Evolutionary conservation across 1,140 invertebrate species (phyloP).

Genomic region (Phortica variegata): DNA sequence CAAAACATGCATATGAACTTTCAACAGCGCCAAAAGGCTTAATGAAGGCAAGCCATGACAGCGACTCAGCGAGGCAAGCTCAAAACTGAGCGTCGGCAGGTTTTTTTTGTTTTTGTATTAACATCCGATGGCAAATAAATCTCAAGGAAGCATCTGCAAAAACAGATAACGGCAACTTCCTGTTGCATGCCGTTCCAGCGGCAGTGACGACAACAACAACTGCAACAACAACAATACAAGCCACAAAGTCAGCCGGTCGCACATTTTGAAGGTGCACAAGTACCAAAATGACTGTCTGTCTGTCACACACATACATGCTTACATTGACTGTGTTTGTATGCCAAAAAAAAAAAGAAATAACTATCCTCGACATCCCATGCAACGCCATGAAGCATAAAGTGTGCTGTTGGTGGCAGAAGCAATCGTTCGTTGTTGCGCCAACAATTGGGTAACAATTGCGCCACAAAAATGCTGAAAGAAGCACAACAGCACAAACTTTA

Average conservation of each 20-base stretch:
- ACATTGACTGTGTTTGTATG: constrained; percentile 38
- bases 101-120: background rate
- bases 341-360: constrained; percentile 27
- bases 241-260: constrained; percentile 43
- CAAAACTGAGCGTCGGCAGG: constrained; percentile 5
- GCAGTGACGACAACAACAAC: background rate
- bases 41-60: background rate
- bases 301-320: background rate
- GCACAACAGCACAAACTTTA: background rate
- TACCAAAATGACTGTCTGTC: constrained; percentile 32
- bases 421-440: constrained; percentile 3
- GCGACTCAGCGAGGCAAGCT: background rate
- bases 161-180: background rate
- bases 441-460: constrained; percentile 13
- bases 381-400: background rate
- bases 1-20: constrained; percentile 31
- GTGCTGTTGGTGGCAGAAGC: constrained; percentile 39
- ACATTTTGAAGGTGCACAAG: constrained; percentile 5
- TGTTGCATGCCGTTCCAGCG: too few relatives aligned
- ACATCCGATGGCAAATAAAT: constrained; percentile 48
- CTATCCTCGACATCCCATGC: constrained; percentile 1
- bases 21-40: background rate
- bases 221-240: background rate
- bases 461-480: constrained; percentile 2
- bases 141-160: constrained; percentile 45